Evolutionary conservation across 2,113 vertebrate species (phyloP), one percentile per base, ranked within the genome.

Genomic region (Choloepus hoffmanni): DNA sequence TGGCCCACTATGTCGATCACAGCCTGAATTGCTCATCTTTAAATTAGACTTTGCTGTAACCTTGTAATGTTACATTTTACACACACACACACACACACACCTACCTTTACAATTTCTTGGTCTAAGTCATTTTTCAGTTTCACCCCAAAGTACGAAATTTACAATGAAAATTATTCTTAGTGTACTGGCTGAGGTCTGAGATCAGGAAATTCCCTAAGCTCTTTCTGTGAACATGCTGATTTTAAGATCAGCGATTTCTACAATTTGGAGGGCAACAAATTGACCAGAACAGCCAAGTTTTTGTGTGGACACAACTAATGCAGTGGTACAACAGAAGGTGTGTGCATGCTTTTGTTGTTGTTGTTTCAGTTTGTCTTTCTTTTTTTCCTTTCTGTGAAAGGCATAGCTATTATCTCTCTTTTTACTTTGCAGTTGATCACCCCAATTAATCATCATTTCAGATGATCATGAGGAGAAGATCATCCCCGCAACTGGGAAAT

Each of bases 81-180:
- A 50, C 14, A 55, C 11, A 30, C 45, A 74, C 11, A 30, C 45
- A 74, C 2, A 30, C 63, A 74, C 40, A 74, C 43, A 36, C 36
- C 70, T 24, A 60, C 16, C 84, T 95, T 87, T 63, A 95, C 67
- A 40, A 36, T 70, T 72, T 84, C 50, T 84, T 58, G 23, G 88
- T 92, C 43, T 23, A 72, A 95, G 28, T 95, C 50, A 48, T 92
- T 91, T 94, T 93, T 63, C 26, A 89, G 21, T 79, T 96, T 89
- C 45, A 86, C 89, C 55, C 53, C 18, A 30, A 86, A 79, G 26
- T 48, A 78, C 28, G 36, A 91, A 3, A 93, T 91, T 78, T 72
- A 93, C 1, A 23, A 30, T 94, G 83, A 90, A 79, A 50, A 62
- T 89, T 48, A 76, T 62, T 90, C n/a, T 90, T 7, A 36, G 1